Evolutionary conservation across 2,888 invertebrate genomes (phyloP).

Genomic region (Erpobdella octoculata): DNA sequence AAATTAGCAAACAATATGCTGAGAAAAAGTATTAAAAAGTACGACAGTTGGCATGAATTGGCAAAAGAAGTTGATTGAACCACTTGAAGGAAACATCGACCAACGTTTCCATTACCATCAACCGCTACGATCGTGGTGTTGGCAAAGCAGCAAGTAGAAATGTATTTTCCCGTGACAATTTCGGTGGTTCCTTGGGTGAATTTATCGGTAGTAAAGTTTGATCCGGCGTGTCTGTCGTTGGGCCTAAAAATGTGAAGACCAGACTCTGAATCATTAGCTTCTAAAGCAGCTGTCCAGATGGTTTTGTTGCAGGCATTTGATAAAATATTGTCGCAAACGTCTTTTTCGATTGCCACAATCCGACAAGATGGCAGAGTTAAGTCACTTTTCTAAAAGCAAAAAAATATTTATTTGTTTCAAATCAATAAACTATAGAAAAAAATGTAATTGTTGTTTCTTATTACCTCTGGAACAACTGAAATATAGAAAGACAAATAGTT

Average conservation of each 20-base stretch:
- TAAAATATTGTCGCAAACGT: background rate
- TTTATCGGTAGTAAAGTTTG: background rate
- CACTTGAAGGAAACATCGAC: background rate
- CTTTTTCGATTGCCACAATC: background rate
- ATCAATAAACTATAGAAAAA: background rate
- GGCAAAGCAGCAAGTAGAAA: background rate
- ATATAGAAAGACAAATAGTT: background rate
- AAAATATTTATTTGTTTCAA: background rate
- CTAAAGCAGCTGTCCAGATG: background rate
- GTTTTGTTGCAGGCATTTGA: background rate
- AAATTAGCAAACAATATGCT: too few species aligned
- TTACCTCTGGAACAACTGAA: background rate
- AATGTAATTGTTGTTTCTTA: background rate
- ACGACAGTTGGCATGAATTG: too few species aligned
- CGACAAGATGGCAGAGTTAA: background rate
- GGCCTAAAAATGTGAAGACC: background rate
- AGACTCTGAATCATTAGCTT: background rate
- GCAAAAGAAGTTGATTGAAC: too few species aligned
- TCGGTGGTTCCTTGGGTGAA: background rate
- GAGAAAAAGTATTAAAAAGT: too few species aligned
- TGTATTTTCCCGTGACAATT: background rate
- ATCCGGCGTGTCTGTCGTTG: background rate
- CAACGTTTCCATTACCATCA: conserved; percentile 8
- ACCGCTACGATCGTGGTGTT: background rate
- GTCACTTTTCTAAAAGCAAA: conserved; percentile 6